Evolutionary conservation across 2,113 vertebrate species (phyloP).

Genomic region (Cynopterus brachyotis): DNA sequence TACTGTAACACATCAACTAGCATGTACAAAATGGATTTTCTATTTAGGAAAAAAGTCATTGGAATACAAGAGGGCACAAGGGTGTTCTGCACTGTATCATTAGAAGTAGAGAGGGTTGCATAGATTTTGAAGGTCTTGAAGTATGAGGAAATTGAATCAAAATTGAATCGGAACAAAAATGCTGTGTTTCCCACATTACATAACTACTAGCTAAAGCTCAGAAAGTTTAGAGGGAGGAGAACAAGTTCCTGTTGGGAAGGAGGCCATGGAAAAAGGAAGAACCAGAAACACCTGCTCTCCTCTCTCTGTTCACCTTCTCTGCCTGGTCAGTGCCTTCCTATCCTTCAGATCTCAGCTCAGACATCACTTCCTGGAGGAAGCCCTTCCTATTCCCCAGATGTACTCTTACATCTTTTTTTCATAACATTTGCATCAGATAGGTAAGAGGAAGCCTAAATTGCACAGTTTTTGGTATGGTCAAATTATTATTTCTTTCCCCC

Average conservation of each 20-base stretch:
- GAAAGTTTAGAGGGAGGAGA: background rate
- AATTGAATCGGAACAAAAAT: background rate
- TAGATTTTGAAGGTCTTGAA: background rate
- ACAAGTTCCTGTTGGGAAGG: background rate
- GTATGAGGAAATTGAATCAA: too few species aligned
- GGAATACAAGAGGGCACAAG: background rate
- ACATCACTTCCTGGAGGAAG: background rate
- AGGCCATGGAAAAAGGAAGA: background rate
- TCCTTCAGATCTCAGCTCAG: background rate
- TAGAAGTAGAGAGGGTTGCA: background rate
- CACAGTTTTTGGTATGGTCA: background rate
- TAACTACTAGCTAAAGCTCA: background rate
- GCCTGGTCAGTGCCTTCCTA: background rate
- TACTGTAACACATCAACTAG: background rate
- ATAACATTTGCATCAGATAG: background rate
- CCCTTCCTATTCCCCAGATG: background rate
- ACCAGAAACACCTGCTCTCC: background rate
- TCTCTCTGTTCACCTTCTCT: too few species aligned
- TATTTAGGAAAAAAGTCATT: background rate
- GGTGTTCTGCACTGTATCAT: background rate
- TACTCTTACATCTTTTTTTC: background rate
- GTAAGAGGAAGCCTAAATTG: background rate
- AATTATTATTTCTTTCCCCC: background rate
- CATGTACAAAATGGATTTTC: background rate
- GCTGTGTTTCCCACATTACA: background rate